Evolutionary conservation across 1,140 invertebrate genomes (phyloP), one percentile per base, ranked within the genome.

Genomic region (Orussus abietinus): DNA sequence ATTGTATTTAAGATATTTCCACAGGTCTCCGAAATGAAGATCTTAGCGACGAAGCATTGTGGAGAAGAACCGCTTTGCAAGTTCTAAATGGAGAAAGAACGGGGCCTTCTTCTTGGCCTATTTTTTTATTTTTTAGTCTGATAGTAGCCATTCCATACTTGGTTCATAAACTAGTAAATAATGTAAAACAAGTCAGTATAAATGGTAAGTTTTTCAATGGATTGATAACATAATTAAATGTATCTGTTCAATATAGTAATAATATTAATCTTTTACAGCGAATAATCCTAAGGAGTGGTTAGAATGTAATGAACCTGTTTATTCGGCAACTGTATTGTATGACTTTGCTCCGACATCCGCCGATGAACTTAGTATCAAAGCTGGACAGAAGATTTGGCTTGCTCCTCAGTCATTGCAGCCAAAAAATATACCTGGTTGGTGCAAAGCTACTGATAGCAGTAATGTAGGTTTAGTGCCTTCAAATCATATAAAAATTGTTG

Each of bases 101-200:
- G 33, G 59, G 57, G 12, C 54, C 64, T 38, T 72, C 77, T 2
- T 79, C 77, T 26, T 88, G 84, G 84, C 83, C 85, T 5, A 78
- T 85, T 5, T 50, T 88, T 10, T 67, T 94, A 47, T 95, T 96
- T 72, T 79, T 96, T 53, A 85, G 85, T 10, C 79, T 96, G 38
- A 82, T 96, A 36, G 75, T 93, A 29, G 86, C 88, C 1, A 90
- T 90, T 30, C 94, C 95, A 0, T 96, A 92, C 72, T 75, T 98
- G 13, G 88, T 98, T 41, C 90, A 91, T 69, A 91, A 85, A 69
- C 78, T 96, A 57, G 58, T 96, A 5, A 81, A 74, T 18, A 68
- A 49, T 36, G 51, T 59, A 22, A 49, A 48, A 18, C 45, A 57
- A 36, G 40, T 48, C 34, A 47, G 47, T 15, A 22, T 80, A 75